Percentiles rank a stretch among this genome's conserved stretches.
Conservation (phyloP, 2,888 invertebrate genomes). For the Standfussiana lucernea region DNA sequence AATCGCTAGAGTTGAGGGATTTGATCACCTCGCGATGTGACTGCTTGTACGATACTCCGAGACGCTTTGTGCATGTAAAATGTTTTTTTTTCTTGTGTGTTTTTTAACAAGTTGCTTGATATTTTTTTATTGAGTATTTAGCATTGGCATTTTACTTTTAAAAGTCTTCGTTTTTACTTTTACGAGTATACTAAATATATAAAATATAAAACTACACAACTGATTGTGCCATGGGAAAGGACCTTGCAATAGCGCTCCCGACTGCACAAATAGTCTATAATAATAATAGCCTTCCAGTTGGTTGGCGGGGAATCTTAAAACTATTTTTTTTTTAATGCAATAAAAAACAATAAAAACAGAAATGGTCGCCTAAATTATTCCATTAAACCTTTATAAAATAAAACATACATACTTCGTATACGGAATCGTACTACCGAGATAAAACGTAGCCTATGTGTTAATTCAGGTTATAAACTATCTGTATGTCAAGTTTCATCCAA, state of each 20-base stretch:
- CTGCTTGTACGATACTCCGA: slow-evolving; percentile 44
- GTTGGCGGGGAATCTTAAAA: too few species aligned
- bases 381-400: not conserved
- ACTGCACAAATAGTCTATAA: too few species aligned
- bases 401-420: too few species aligned
- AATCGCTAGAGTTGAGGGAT: slow-evolving; percentile 64
- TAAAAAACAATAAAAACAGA: not conserved
- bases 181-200: not conserved
- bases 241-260: too few species aligned
- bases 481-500: too few species aligned
- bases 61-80: slow-evolving; percentile 27
- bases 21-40: slow-evolving; percentile 62
- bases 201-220: too few species aligned
- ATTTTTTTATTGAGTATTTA: not conserved
- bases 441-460: too few species aligned
- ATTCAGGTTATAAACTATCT: too few species aligned
- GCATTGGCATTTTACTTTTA: not conserved
- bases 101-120: slow-evolving; percentile 3
- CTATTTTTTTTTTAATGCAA: not conserved
- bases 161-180: rapidly evolving
- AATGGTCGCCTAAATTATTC: not conserved
- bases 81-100: slow-evolving; percentile 24
- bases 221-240: too few species aligned
- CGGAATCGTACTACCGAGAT: too few species aligned
- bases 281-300: too few species aligned